phyloP scores from a whole-genome alignment of 2,797 vertebrate genomes.

The Melanotaenia nigrans region DNA sequence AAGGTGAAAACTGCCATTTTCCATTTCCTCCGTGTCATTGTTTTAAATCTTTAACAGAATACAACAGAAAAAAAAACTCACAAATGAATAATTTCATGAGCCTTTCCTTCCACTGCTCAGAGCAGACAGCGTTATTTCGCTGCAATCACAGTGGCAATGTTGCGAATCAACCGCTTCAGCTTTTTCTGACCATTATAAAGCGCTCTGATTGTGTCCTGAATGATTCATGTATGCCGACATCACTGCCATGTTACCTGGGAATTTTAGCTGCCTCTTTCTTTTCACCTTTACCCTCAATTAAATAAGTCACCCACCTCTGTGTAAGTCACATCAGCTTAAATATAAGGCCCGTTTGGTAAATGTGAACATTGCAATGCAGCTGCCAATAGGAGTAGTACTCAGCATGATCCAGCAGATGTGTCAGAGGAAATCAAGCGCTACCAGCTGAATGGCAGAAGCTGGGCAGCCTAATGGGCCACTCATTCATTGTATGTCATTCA shows the following conservation, averaged over 20 bases:
- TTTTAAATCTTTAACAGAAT: constrained; percentile 37
- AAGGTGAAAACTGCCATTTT: constrained; percentile 35
- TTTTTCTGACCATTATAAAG: constrained; percentile 39
- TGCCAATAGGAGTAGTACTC: constrained; percentile 69
- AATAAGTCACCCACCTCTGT: constrained; percentile 40
- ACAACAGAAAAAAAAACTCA: background rate
- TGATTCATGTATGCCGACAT: constrained; percentile 31
- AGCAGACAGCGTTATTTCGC: constrained; percentile 29
- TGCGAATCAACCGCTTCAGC: constrained; percentile 46
- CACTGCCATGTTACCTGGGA: constrained; percentile 6
- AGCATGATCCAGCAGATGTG: constrained; percentile 54
- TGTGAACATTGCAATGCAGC: constrained; percentile 53
- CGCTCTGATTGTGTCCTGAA: constrained; percentile 35
- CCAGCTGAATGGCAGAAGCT: constrained; percentile 57
- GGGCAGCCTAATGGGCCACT: constrained; percentile 60
- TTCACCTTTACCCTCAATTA: constrained; percentile 73
- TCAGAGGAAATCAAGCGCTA: constrained; percentile 55
- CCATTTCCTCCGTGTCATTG: constrained; percentile 13
- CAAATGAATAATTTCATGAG: constrained; percentile 54
- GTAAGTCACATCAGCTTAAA: constrained; percentile 44
- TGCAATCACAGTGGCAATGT: constrained; percentile 34
- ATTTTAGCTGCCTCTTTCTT: constrained; percentile 26
- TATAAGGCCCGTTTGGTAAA: constrained; percentile 50
- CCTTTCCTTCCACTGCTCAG: constrained; percentile 18
- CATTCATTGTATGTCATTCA: constrained; percentile 64